These are phyloP conservation scores for Melikaiella ostensackeni DNA, from an alignment of 2,888 invertebrate genomes.

Conservation along the genomic window DNA sequence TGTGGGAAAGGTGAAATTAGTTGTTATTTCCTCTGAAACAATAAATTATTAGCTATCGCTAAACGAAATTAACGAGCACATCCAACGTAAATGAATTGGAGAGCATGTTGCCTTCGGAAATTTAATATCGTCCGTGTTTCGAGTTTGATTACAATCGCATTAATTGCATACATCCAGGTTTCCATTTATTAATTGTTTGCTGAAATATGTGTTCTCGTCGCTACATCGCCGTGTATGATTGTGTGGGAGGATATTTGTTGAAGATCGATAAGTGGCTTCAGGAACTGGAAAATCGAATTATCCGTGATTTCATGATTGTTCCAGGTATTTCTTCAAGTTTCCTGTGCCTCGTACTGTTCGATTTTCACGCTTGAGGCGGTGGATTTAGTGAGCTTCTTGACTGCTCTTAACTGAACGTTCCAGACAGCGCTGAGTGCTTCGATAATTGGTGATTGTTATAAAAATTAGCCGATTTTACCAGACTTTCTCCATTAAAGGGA, in stretches of 20 bases:
- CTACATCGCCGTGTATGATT: not conserved
- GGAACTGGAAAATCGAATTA: not conserved
- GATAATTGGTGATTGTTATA: not conserved
- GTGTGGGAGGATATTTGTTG: not conserved
- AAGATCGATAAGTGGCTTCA: not conserved
- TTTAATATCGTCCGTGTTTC: constrained; percentile 58
- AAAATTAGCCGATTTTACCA: not conserved
- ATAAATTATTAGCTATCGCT: not conserved
- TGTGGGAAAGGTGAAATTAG: not conserved
- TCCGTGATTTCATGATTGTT: not conserved
- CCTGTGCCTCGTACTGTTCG: not conserved
- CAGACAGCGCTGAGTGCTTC: not conserved
- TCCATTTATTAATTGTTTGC: constrained; percentile 58
- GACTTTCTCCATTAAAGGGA: not conserved
- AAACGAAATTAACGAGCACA: constrained; percentile 39
- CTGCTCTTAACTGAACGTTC: not conserved
- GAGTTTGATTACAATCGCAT: constrained; percentile 59
- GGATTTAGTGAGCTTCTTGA: constrained; percentile 7
- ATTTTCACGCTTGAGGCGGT: not conserved
- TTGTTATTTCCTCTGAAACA: not conserved
- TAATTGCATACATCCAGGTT: constrained; percentile 56
- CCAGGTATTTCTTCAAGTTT: not conserved
- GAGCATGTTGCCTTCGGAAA: constrained; percentile 49
- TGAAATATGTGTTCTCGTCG: constrained; percentile 3
- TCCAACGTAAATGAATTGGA: constrained; percentile 1